Percentiles rank a stretch among this genome's conserved stretches.
These are phyloP conservation scores for Monochamus saltuarius DNA, from an alignment of 1,140 invertebrate genomes.

Conservation along the genomic window DNA sequence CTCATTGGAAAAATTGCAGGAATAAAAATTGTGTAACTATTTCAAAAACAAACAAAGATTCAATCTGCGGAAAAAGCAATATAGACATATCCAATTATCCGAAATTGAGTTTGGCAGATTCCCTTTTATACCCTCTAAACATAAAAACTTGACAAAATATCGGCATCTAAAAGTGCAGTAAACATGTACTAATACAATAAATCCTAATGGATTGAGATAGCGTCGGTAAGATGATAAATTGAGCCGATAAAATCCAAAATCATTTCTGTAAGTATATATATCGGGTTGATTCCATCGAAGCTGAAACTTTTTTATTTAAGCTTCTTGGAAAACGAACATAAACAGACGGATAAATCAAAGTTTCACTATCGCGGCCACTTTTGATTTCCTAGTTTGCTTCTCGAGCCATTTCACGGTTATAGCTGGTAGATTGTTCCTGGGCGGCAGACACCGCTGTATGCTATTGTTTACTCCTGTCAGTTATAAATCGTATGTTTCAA, in stretches of 20 bases:
- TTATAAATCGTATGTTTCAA: conserved; percentile 31
- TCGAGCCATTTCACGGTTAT: conserved; percentile 29
- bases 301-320: conserved; percentile 33
- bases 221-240: conserved; percentile 10
- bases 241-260: conserved; percentile 13
- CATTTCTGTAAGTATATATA: conserved; percentile 12
- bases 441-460: conserved; percentile 10
- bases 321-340: conserved; percentile 30
- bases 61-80: no score
- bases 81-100: no score
- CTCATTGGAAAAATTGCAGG: no score
- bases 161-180: no score
- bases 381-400: conserved; percentile 31
- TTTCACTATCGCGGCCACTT: conserved; percentile 39
- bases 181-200: not conserved
- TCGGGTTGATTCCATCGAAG: conserved; percentile 13
- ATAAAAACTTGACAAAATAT: no score
- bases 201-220: conserved; percentile 12
- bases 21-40: no score
- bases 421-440: conserved; percentile 19
- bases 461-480: conserved; percentile 34
- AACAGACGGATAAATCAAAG: conserved; percentile 38
- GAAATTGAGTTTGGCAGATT: no score
- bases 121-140: no score
- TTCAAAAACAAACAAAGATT: no score